Evolutionary conservation across 2,888 invertebrate species (phyloP).

Genomic region (Ormyrus labotus): DNA sequence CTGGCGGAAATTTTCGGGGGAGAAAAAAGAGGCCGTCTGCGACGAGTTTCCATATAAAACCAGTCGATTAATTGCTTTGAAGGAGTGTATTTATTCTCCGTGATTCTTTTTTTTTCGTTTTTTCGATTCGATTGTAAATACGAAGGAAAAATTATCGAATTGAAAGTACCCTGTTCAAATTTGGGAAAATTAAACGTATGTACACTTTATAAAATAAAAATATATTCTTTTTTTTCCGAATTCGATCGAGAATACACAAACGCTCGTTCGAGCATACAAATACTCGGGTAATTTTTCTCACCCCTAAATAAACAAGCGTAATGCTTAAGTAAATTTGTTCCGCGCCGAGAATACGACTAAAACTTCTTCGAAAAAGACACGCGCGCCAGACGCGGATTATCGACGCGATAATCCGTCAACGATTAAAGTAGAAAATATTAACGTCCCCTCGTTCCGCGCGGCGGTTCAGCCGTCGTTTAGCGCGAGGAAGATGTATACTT

Average conservation of each 20-base stretch:
- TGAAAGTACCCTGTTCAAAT: no score
- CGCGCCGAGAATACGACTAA: conserved; percentile 35
- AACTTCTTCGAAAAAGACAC: conserved; percentile 42
- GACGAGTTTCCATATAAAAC: no score
- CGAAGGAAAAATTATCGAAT: no score
- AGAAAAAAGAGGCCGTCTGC: no score
- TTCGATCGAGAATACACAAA: conserved; percentile 22
- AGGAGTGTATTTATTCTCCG: no score
- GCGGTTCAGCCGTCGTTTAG: neutral
- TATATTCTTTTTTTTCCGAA: neutral
- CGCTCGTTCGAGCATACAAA: neutral
- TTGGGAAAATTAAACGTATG: no score
- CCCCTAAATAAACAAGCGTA: no score
- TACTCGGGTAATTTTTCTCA: neutral
- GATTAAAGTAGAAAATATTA: conserved; percentile 45
- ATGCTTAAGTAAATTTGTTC: neutral
- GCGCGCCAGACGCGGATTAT: conserved; percentile 40
- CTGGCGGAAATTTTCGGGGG: neutral
- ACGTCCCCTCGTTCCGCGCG: neutral
- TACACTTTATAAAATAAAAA: no score
- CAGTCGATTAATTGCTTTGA: no score
- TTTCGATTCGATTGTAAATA: no score
- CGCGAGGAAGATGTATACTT: no score
- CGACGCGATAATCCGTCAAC: conserved; percentile 44
- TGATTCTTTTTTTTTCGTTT: no score